Conservation (phyloP, 1,140 invertebrate genomes). For the Drosophila repleta region DNA sequence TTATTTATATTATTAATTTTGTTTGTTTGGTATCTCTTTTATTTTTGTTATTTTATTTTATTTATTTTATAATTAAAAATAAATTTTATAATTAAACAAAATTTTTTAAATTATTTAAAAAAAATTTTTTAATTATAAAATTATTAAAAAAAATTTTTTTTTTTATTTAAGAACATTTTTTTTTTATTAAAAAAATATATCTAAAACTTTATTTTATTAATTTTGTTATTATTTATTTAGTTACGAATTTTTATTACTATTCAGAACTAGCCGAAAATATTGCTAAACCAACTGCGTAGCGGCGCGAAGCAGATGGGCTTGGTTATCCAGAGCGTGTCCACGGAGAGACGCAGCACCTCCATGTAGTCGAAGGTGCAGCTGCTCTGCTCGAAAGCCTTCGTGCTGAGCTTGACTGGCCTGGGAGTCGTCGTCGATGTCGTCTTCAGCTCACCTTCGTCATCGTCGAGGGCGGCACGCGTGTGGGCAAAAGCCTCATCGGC, state of each 20-base stretch:
- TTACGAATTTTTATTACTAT: not conserved
- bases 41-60: too few species aligned
- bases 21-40: too few species aligned
- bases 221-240: slow-evolving; percentile 9
- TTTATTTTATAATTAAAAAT: too few species aligned
- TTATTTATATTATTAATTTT: too few species aligned
- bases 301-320: slow-evolving; percentile 76
- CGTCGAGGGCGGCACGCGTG: slow-evolving; percentile 62
- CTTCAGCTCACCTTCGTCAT: slow-evolving; percentile 36
- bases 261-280: slow-evolving; percentile 65
- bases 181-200: not conserved
- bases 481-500: slow-evolving; percentile 75
- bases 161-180: too few species aligned
- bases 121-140: too few species aligned
- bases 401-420: slow-evolving; percentile 15
- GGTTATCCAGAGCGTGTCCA: slow-evolving; percentile 77
- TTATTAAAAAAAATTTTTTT: too few species aligned
- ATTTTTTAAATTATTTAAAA: too few species aligned
- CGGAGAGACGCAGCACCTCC: slow-evolving; percentile 72
- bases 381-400: slow-evolving; percentile 63
- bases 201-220: slow-evolving; percentile 1
- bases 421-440: not conserved
- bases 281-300: slow-evolving; percentile 72
- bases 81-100: too few species aligned
- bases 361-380: slow-evolving; percentile 73